A percentile compares a stretch with the other conserved stretches of the same genome.
These are phyloP conservation scores for Octomys mimax DNA, from an alignment of 2,797 vertebrate species.

Conservation along the genomic window DNA sequence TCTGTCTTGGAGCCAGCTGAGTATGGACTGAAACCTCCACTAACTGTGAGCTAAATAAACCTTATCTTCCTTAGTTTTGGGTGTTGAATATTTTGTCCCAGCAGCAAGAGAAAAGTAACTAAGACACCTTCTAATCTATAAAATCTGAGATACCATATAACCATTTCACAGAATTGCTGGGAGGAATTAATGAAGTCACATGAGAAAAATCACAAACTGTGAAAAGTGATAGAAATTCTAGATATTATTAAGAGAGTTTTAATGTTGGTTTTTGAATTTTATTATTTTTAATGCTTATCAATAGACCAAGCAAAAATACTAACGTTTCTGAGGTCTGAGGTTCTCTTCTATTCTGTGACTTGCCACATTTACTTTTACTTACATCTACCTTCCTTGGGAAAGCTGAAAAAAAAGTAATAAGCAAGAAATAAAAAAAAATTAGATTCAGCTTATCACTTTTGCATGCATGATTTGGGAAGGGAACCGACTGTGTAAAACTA, in stretches of 20 bases:
- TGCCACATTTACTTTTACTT: background rate
- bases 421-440: background rate
- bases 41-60: too few relatives aligned
- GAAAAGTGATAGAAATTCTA: background rate
- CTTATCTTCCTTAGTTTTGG: too few relatives aligned
- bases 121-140: background rate
- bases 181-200: conserved; percentile 22
- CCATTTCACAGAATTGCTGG: background rate
- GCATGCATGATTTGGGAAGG: background rate
- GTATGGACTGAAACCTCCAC: too few relatives aligned
- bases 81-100: too few relatives aligned
- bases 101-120: too few relatives aligned
- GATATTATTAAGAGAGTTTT: background rate
- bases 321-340: background rate
- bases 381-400: background rate
- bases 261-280: background rate
- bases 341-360: background rate
- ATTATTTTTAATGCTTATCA: background rate
- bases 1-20: too few relatives aligned
- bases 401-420: background rate
- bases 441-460: background rate
- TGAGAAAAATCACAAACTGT: background rate
- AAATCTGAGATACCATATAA: conserved; percentile 9
- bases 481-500: background rate
- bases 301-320: background rate